These are phyloP conservation scores for Myrmophylax atrothorax DNA, from an alignment of 2,113 vertebrate species.

Conservation along the genomic window DNA sequence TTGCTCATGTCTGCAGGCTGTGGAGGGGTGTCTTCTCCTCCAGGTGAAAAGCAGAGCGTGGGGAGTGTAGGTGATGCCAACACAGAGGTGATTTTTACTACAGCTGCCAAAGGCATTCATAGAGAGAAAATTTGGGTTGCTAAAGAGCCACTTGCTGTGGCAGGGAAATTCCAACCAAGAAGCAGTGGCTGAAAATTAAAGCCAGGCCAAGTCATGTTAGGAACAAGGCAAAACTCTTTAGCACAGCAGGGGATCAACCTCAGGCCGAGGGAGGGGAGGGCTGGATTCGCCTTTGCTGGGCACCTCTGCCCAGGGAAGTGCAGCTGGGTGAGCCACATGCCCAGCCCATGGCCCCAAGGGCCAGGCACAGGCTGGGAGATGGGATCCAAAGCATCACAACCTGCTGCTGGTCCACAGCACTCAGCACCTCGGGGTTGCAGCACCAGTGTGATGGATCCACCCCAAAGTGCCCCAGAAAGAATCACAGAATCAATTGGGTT, in stretches of 20 bases:
- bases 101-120: background rate
- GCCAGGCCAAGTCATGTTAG: conserved; percentile 1
- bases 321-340: accelerated
- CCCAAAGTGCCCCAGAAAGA: accelerated
- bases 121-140: conserved; percentile 33
- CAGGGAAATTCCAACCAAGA: conserved; percentile 4
- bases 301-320: background rate
- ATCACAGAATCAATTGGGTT: too few species aligned
- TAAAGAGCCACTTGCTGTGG: background rate
- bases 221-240: background rate
- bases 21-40: background rate
- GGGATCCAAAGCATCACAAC: background rate
- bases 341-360: background rate
- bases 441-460: background rate
- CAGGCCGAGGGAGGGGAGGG: background rate
- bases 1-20: accelerated
- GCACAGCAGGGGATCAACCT: background rate
- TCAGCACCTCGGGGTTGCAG: background rate
- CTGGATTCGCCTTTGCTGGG: accelerated
- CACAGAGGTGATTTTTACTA: background rate
- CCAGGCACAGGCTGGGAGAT: accelerated
- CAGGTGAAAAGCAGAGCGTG: background rate
- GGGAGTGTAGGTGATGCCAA: accelerated
- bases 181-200: conserved; percentile 44
- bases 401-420: background rate